Evolutionary conservation across 1,140 invertebrate species (phyloP).

Genomic region (Cydia splendana): DNA sequence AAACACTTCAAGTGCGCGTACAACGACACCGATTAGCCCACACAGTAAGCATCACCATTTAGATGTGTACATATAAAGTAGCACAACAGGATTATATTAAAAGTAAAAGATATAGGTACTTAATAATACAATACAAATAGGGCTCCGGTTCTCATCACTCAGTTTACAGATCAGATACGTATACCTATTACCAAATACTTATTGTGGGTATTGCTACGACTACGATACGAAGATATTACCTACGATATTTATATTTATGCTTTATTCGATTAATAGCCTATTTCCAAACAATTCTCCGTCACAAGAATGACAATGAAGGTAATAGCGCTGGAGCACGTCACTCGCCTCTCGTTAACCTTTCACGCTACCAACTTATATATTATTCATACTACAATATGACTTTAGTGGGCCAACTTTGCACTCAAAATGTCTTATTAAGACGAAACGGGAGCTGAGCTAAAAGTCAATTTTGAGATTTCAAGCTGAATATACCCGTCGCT

Average conservation of each 20-base stretch:
- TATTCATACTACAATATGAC: slow-evolving; percentile 51
- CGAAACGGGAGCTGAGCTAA: too few species aligned
- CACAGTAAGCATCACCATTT: not conserved
- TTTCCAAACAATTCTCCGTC: slow-evolving; percentile 11
- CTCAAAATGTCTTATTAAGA: not conserved
- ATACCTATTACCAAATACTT: too few species aligned
- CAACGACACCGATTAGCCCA: slow-evolving; percentile 6
- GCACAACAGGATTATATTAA: not conserved
- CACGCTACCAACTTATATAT: slow-evolving; percentile 58
- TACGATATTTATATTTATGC: not conserved
- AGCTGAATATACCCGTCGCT: too few species aligned
- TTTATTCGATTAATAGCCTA: not conserved
- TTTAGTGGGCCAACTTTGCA: slow-evolving; percentile 32
- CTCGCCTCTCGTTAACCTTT: slow-evolving; percentile 66
- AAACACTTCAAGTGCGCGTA: slow-evolving; percentile 9
- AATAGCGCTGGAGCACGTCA: slow-evolving; percentile 44
- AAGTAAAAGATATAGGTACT: too few species aligned
- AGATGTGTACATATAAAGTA: not conserved
- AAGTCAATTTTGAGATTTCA: too few species aligned
- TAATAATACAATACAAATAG: too few species aligned
- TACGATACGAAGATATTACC: not conserved
- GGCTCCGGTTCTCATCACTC: too few species aligned
- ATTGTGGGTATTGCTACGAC: not conserved
- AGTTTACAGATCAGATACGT: too few species aligned
- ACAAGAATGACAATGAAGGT: slow-evolving; percentile 16